These are phyloP conservation scores for Orius laevigatus DNA, from an alignment of 1,140 invertebrate species.

Conservation along the genomic window DNA sequence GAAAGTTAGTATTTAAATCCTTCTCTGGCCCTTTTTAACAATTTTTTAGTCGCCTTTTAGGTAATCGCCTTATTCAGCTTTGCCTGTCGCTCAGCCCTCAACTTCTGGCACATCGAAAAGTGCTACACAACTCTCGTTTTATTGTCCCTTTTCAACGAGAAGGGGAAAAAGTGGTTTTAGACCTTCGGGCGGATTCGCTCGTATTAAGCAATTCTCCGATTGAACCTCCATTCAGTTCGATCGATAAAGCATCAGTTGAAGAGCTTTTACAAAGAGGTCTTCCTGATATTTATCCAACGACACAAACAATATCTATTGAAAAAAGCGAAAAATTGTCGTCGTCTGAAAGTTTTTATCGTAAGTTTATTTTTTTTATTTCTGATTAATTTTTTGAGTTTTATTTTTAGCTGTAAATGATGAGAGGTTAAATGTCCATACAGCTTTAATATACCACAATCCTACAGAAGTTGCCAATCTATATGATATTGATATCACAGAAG, in stretches of 20 bases:
- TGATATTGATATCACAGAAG: slow-evolving; percentile 41
- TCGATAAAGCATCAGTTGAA: slow-evolving; percentile 29
- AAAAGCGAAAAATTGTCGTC: slow-evolving; percentile 22
- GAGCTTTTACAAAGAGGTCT: slow-evolving; percentile 27
- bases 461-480: slow-evolving; percentile 45
- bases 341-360: no score
- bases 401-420: neutral
- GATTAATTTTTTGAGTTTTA: slow-evolving; percentile 3
- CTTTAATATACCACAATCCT: slow-evolving; percentile 48
- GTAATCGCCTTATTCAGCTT: slow-evolving; percentile 50
- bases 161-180: slow-evolving; percentile 36
- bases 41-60: slow-evolving; percentile 44
- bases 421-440: slow-evolving; percentile 38
- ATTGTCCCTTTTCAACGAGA: slow-evolving; percentile 12
- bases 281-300: slow-evolving; percentile 53
- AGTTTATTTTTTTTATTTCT: neutral
- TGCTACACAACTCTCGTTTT: slow-evolving; percentile 15
- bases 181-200: slow-evolving; percentile 41
- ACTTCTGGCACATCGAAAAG: slow-evolving; percentile 23
- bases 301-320: slow-evolving; percentile 46
- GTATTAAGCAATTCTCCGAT: slow-evolving; percentile 36
- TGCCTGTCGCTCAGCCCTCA: slow-evolving; percentile 39
- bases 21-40: slow-evolving; percentile 13
- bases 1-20: slow-evolving; percentile 41
- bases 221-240: slow-evolving; percentile 32